Base-by-base conservation (phyloP, 1,140 invertebrate genomes). In the Listronotus oregonensis region DNA sequence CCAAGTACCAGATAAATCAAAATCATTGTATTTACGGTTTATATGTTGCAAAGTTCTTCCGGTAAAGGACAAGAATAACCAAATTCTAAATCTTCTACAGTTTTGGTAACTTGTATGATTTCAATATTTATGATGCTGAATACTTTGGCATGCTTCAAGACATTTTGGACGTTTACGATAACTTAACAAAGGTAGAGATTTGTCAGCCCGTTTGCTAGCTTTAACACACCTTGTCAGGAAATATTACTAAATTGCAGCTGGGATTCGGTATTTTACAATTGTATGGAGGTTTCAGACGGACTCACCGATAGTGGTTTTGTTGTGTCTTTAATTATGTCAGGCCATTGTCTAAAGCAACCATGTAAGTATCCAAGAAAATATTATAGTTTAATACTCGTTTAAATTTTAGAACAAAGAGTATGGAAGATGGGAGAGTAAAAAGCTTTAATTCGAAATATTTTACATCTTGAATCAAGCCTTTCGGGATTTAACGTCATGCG, bases 251-350 rank as follows among this genome's bases (percentile, higher is more conserved):
- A 69, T 37, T 87, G 85, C 64, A 43, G 54, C 0, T 86, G 84
- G 80, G 74, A 69, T 1, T 78, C 78, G 0, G 43, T 68, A 11
- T 11, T 69, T 8, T 64, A 73, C 0, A 60, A 82, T 50, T 87
- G 85, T 59, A 70, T 70, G 0, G 68, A 78, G 0, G 9, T 86
- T 86, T 69, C 12, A 55, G 0, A 72, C 79, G 78, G 80, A 8
- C 79, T 80, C 6, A 86, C 85, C 1, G 78, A 79, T n/a, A 79
- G 80, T 14, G 85, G 86, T 84, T 80, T 66, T 87, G 85, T 71
- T 87, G 86, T 59, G 74, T 80, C 4, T 87, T 86, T 67, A 87
- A 87, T 73, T 83, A 85, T 52, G 51, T 71, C 18, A 10, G 42
- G 47, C 10, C 49, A 2, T 40, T 34, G 18, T 14, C 15, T 7